Evolutionary conservation across 1,140 invertebrate genomes (phyloP).

Genomic region (Drosophila nasuta): DNA sequence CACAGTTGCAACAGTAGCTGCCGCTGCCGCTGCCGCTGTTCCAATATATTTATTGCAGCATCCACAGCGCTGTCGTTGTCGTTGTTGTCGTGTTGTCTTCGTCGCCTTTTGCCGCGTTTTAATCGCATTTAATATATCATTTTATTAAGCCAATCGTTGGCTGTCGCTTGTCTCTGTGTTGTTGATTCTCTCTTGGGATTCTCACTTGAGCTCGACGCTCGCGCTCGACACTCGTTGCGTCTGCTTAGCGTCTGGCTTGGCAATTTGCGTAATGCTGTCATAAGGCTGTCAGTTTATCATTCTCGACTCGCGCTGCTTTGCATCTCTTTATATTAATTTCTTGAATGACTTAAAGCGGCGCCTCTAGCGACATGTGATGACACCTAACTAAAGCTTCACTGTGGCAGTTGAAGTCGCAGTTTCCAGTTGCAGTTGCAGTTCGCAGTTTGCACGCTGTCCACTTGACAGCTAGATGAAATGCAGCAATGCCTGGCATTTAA

Average conservation of each 20-base stretch:
- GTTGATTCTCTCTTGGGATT: not conserved
- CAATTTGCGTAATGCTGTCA: conserved; percentile 83
- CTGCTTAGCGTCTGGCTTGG: conserved; percentile 69
- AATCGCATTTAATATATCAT: conserved; percentile 84
- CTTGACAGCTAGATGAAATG: conserved; percentile 37
- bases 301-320: conserved; percentile 31
- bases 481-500: conserved; percentile 58
- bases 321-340: conserved; percentile 51
- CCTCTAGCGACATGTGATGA: conserved; percentile 76
- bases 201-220: not conserved
- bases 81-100: conserved; percentile 51
- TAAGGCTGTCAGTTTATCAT: conserved; percentile 83
- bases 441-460: not conserved
- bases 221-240: conserved; percentile 1
- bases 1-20: conserved; percentile 51
- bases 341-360: conserved; percentile 55
- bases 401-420: conserved; percentile 18
- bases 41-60: conserved; percentile 78
- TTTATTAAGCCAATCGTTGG: conserved; percentile 79
- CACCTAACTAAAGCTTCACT: conserved; percentile 52
- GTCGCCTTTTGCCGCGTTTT: conserved; percentile 60
- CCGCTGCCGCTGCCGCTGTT: conserved; percentile 48
- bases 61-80: conserved; percentile 42
- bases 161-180: conserved; percentile 33
- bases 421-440: conserved; percentile 2